Evolutionary conservation across 2,888 invertebrate species (phyloP), one percentile per base, ranked within the genome.

Genomic region (Carterocephalus palaemon): DNA sequence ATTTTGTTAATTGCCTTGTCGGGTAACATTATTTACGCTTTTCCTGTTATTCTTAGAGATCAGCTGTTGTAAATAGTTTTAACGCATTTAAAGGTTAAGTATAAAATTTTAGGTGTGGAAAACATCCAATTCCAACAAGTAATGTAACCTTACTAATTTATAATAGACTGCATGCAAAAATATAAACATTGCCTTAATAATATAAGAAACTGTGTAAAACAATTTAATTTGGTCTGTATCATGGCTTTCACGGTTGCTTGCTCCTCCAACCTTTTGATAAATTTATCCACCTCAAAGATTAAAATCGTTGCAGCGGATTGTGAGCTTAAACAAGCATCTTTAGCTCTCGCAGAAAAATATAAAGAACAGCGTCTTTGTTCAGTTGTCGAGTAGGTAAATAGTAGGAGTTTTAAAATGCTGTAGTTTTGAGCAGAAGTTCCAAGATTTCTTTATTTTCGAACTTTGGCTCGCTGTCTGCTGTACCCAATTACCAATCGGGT

Each of bases 271-370:
- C 34, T 47, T 36, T 42, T 45, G 48, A 48, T 48, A 49, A 50
- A 53, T 52, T 49, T 52, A 53, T 49, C 22, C 43, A 47, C 48
- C 48, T 47, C 48, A 36, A 36, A 50, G 49, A 52, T 51, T 53
- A 52, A 55, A 49, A 51, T 48, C 38, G 42, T 48, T 42, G 43
- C 43, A 45, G 29, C 37, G 43, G 43, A 43, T 43, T 43, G 16
- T 23, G 43, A 43, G 42, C 34, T 43, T 28, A 22, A 36, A 36
- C 34, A 43, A 43, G 36, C 28, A 43, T 29, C 13, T 43, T 36
- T 19, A 42, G 42, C 15, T 41, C 34, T 42, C 28, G 13, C 8
- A 20, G 42, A 34, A 43, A 42, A 34, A 42, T 42, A 42, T 13
- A 42, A 43, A 29, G 42, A 17, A 38, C 13, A 38, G 36, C 34